Evolutionary conservation across 1,140 invertebrate species (phyloP), one percentile per base, ranked within the genome.

Genomic region (Elymnias hypermnestra): DNA sequence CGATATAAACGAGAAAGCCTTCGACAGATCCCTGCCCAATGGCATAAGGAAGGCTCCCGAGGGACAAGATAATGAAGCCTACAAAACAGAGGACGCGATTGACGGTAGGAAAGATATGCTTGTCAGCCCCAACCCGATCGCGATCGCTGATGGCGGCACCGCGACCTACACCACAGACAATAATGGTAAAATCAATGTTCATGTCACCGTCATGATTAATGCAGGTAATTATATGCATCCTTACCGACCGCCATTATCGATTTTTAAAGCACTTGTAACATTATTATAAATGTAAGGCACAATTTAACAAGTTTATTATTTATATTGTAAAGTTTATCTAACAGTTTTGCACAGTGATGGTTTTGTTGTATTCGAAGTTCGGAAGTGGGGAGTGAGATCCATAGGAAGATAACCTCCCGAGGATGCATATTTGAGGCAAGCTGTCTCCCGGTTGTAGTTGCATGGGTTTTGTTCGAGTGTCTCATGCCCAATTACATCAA

Each of bases 121-220:
- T 22, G 63, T 73, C 50, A 65, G 43, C 47, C 71, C 67, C 22
- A 73, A 74, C 39, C 72, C 78, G 37, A 88, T 87, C 51, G 81
- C 87, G 28, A 83, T 87, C 56, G 66, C 76, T 14, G 83, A 84
- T 19, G 68, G 68, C 57, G 79, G 83, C 52, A 87, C 83, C 70
- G 57, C 88, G 73, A 70, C 89, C 51, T 90, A 90, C 72, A 90
- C 92, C 46, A 91, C 90, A 45, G 93, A 94, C 81, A 91, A 92
- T 75, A 94, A 94, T 87, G 93, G 93, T 79, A 95, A 95, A 88
- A 94, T 95, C 84, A 95, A 95, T 88, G 94, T 95, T 72, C 94
- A 95, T 85, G 89, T 94, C 86, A 91, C 92, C 73, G 92, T 94
- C 81, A 90, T 93, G 83, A 90, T 90, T 83, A 87, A 87, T 58